These are phyloP conservation scores for Tauraco erythrolophus DNA, from an alignment of 2,113 vertebrate species.

Conservation along the genomic window DNA sequence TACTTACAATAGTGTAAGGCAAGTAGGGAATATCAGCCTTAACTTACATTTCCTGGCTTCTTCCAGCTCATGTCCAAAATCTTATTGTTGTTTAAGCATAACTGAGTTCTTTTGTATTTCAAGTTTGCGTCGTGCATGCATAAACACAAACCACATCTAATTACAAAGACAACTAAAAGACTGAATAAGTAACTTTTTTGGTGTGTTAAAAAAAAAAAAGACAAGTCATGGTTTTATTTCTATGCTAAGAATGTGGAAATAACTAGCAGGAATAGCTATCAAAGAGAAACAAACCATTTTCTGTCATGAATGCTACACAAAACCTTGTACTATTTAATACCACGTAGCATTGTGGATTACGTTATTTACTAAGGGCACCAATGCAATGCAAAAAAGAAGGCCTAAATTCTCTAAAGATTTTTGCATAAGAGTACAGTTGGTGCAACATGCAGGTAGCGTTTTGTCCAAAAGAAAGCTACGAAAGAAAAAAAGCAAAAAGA, in stretches of 20 bases:
- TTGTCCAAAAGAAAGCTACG: background rate
- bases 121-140: background rate
- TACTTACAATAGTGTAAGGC: slow-evolving; percentile 22
- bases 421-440: background rate
- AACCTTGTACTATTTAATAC: background rate
- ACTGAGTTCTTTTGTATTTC: background rate
- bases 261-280: background rate
- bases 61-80: slow-evolving; percentile 24
- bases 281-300: background rate
- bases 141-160: background rate
- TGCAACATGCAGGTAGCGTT: background rate
- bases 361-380: background rate
- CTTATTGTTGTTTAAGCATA: background rate
- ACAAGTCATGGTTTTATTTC: background rate
- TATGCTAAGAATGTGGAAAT: background rate
- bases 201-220: background rate
- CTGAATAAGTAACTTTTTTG: background rate
- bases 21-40: slow-evolving; percentile 22
- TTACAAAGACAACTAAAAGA: background rate
- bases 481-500: fast-evolving
- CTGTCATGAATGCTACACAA: background rate
- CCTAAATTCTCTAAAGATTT: background rate
- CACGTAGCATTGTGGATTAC: background rate
- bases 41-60: slow-evolving; percentile 66
- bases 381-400: background rate